Evolutionary conservation across 2,113 vertebrate species (phyloP).

Genomic region (Phaethon lepturus): DNA sequence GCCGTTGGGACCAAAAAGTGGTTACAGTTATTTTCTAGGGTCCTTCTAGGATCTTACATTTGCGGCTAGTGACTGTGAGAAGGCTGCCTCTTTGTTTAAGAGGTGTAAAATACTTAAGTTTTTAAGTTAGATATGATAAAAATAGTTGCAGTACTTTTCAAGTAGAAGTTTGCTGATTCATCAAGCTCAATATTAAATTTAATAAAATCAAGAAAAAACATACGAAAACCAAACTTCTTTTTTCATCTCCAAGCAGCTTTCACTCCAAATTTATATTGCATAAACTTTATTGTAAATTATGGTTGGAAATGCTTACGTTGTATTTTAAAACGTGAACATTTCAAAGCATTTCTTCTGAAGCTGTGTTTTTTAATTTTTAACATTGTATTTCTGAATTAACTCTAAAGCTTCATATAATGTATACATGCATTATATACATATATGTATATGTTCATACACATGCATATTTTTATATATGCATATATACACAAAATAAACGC

Average conservation of each 20-base stretch:
- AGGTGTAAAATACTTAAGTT: neutral
- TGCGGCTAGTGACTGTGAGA: neutral
- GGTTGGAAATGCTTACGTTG: neutral
- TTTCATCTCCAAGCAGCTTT: neutral
- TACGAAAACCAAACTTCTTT: neutral
- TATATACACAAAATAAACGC: neutral
- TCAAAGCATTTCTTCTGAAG: neutral
- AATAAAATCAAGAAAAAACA: neutral
- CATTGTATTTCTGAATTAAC: neutral
- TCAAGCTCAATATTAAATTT: neutral
- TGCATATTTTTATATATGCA: neutral
- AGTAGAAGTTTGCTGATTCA: neutral
- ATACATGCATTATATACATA: neutral
- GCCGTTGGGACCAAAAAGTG: accelerated
- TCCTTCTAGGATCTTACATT: neutral
- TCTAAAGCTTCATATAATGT: neutral
- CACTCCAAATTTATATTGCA: neutral
- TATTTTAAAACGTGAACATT: neutral
- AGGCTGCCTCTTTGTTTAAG: neutral
- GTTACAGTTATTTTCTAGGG: neutral
- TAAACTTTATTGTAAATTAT: neutral
- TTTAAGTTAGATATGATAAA: neutral
- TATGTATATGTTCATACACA: neutral
- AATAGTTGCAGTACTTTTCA: neutral
- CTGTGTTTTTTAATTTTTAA: neutral